Base-by-base conservation (phyloP, 2,888 invertebrate species). In the Agriopis leucophaearia region DNA sequence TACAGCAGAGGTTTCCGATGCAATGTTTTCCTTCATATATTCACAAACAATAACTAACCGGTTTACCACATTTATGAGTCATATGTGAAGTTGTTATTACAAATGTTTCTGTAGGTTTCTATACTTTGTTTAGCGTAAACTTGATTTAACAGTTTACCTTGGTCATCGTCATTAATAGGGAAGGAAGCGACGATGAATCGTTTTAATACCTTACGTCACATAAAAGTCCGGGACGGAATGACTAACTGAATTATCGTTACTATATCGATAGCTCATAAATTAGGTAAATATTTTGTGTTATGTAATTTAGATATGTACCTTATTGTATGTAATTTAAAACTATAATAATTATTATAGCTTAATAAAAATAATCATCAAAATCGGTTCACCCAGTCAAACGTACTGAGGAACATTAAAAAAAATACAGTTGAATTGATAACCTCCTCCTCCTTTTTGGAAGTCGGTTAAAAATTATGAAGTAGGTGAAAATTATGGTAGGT, bases 1-100 rank as follows among this genome's bases (percentile, higher is more conserved):
- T 60, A 56, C 56, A 48, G 16, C 15, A 50, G 42, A 57, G 16
- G 40, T 13, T 51, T 42, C 54, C 48, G 40, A 36, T 42, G 18
- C 58, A 51, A 16, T 69, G 72, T 83, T 85, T 84, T 85, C 84
- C 84, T 82, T 77, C 77, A 81, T 73, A 68, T 67, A 74, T 71
- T 77, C 71, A 76, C 67, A 72, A 71, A 75, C 71, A 73, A 71
- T 70, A 66, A 66, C 61, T 56, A 67, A 72, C 56, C 61, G 50
- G 62, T 73, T 59, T 72, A 75, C 76, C 67, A 68, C 54, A 52
- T 69, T 47, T 73, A 67, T 80, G 80, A 83, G 71, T 81, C 77
- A 81, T 74, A 58, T 65, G 52, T 69, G 45, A 63, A 63, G 27
- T 55, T 76, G 35, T 66, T 71, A 63, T 59, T 66, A 68, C 42